phyloP scores from a whole-genome alignment of 2,888 invertebrate genomes.

The Drosophila mercatorum region DNA sequence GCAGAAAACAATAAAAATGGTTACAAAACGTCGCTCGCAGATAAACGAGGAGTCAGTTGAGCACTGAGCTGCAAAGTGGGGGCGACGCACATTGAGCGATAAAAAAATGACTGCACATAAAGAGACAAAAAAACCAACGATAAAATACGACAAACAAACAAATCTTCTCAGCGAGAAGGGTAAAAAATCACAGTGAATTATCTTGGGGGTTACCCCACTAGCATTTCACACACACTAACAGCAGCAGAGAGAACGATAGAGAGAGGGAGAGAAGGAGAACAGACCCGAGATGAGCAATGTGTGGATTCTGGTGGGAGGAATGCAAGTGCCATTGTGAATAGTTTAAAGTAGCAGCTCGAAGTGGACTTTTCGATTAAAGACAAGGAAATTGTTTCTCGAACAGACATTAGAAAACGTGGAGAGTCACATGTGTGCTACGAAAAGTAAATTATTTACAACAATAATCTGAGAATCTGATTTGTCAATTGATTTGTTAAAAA shows the following conservation, averaged over 20 bases:
- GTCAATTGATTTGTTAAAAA: too few relatives aligned
- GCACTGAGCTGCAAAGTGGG: slow-evolving; percentile 3
- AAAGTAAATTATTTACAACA: background rate
- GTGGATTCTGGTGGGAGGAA: slow-evolving; percentile 13
- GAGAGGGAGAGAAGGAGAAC: slow-evolving; percentile 14
- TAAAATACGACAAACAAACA: slow-evolving; percentile 74
- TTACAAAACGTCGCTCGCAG: slow-evolving; percentile 66
- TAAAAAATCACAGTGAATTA: slow-evolving; percentile 63
- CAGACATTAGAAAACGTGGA: slow-evolving; percentile 3
- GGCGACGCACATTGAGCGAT: slow-evolving; percentile 57
- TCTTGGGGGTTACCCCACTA: slow-evolving; percentile 46
- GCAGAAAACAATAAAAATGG: slow-evolving; percentile 76
- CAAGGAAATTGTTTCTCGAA: slow-evolving; percentile 29
- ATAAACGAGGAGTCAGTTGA: slow-evolving; percentile 49
- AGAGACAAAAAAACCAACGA: slow-evolving; percentile 60
- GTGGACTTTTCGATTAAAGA: slow-evolving; percentile 27
- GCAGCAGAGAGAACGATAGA: background rate
- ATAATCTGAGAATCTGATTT: background rate
- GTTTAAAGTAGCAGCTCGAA: slow-evolving; percentile 38
- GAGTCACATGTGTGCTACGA: background rate
- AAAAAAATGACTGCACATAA: slow-evolving; percentile 73
- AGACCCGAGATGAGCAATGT: slow-evolving; percentile 61
- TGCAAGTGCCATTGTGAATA: slow-evolving; percentile 35
- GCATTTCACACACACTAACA: slow-evolving; percentile 2
- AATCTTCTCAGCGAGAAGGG: slow-evolving; percentile 40